phyloP scores from a whole-genome alignment of 2,888 invertebrate genomes.

The Luperina nickerlii region DNA sequence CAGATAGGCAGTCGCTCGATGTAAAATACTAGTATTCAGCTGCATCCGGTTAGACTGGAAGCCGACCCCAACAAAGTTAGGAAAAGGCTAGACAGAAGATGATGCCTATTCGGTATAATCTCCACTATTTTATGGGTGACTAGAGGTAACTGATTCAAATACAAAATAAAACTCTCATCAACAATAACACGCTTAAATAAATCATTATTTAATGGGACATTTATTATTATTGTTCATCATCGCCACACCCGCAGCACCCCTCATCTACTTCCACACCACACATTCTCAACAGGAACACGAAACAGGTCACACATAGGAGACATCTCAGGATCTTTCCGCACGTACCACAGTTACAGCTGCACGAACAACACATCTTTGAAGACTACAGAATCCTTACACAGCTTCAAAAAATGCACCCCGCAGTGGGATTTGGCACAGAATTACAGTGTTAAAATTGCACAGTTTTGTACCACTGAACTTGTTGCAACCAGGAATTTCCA shows the following conservation, averaged over 20 bases:
- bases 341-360: conserved; percentile 78
- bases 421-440: neutral
- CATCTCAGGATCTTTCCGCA: conserved; percentile 83
- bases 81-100: too few relatives aligned
- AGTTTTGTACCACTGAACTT: neutral
- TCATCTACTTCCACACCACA: conserved; percentile 83
- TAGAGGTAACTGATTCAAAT: neutral
- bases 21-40: too few relatives aligned
- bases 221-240: conserved; percentile 40
- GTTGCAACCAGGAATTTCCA: neutral
- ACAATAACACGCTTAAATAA: conserved; percentile 15
- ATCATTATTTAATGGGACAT: conserved; percentile 26
- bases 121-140: neutral
- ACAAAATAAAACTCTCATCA: conserved; percentile 42
- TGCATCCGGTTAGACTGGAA: too few relatives aligned
- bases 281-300: conserved; percentile 80
- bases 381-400: neutral
- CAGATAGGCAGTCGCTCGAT: too few relatives aligned
- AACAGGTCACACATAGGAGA: conserved; percentile 80
- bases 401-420: neutral
- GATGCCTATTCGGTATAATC: neutral
- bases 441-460: conserved; percentile 1
- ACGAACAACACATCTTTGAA: conserved; percentile 79
- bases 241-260: conserved; percentile 75
- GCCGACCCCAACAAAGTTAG: too few relatives aligned